These are phyloP conservation scores for Thamnophis elegans DNA, from an alignment of 2,797 vertebrate genomes.

Conservation along the genomic window DNA sequence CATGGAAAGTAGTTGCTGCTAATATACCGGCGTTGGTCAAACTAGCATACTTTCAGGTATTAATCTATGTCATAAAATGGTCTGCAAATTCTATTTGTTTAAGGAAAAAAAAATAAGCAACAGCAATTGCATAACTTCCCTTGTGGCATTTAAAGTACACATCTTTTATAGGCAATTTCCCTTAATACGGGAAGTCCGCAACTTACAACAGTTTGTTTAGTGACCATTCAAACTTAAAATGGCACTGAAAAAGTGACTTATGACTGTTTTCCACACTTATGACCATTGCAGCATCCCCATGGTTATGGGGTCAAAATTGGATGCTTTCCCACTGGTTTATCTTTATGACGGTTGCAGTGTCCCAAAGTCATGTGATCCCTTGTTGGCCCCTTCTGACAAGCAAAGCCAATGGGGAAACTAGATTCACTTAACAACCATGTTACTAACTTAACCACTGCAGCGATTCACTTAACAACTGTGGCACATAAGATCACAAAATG, in stretches of 20 bases:
- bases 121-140: background rate
- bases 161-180: background rate
- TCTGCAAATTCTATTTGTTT: background rate
- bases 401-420: too few species aligned
- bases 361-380: background rate
- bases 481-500: too few species aligned
- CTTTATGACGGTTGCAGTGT: background rate
- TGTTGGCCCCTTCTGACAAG: too few species aligned
- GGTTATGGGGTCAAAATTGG: background rate
- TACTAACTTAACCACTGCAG: too few species aligned
- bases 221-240: background rate
- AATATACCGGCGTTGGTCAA: background rate
- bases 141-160: background rate
- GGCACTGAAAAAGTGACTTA: background rate
- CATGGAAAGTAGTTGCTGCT: background rate
- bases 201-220: background rate
- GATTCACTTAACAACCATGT: too few species aligned
- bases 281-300: background rate
- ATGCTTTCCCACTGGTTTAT: background rate
- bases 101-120: background rate
- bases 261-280: background rate
- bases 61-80: background rate
- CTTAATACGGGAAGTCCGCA: background rate
- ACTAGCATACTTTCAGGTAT: background rate
- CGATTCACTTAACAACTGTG: too few species aligned